Evolutionary conservation across 2,888 invertebrate genomes (phyloP).

Genomic region (Caenorhabditis drosophilae): DNA sequence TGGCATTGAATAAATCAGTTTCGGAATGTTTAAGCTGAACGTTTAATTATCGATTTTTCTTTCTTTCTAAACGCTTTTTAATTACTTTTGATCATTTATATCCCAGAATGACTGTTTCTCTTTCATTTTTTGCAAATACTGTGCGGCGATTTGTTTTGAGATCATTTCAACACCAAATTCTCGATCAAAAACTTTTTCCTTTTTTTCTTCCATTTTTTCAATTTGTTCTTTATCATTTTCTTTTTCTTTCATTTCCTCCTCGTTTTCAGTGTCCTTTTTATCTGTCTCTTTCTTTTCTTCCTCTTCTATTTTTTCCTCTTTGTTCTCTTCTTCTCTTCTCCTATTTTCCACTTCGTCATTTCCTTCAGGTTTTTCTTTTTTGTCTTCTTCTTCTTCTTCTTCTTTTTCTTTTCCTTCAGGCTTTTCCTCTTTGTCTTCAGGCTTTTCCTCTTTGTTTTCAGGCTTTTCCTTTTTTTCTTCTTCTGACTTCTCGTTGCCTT

Average conservation of each 20-base stretch:
- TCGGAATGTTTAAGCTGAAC: constrained; percentile 6
- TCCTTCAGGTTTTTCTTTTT: constrained; percentile 1
- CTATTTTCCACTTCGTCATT: not conserved
- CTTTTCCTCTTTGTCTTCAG: not conserved
- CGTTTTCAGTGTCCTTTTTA: constrained; percentile 4
- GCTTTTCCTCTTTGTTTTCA: not conserved
- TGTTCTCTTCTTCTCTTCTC: constrained; percentile 3
- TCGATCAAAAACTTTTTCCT: too few relatives aligned
- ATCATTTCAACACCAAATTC: constrained; percentile 16
- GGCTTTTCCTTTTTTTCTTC: constrained; percentile 2
- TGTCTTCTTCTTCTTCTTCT: not conserved
- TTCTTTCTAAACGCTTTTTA: not conserved
- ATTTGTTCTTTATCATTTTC: not conserved
- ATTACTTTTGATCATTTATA: constrained; percentile 1
- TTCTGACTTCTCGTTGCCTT: not conserved
- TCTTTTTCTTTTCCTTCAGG: not conserved
- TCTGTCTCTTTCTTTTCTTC: not conserved
- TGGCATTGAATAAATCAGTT: constrained; percentile 19
- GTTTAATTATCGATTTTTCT: not conserved
- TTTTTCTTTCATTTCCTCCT: constrained; percentile 1
- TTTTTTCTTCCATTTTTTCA: constrained; percentile 2
- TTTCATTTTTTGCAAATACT: constrained; percentile 11
- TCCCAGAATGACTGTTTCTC: constrained; percentile 20
- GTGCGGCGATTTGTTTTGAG: constrained; percentile 1
- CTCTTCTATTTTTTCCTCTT: constrained; percentile 7